Evolutionary conservation across 2,888 invertebrate genomes (phyloP).

Genomic region (Junonia oenone): DNA sequence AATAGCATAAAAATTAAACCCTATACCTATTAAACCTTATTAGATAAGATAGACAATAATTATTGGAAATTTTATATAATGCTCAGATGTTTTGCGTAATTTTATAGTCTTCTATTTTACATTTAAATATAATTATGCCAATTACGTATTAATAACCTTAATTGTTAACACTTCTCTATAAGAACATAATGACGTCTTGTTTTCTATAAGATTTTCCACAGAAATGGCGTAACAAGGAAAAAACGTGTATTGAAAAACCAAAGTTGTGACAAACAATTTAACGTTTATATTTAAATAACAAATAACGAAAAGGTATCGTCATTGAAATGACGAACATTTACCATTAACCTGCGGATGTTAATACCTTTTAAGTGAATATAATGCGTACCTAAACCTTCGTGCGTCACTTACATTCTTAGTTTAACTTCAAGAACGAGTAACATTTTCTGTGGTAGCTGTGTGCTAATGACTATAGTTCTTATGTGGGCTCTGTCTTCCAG

Average conservation of each 20-base stretch:
- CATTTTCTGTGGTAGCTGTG: not conserved
- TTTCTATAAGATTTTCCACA: not conserved
- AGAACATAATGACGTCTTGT: not conserved
- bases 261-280: not conserved
- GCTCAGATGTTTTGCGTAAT: not conserved
- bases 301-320: not conserved
- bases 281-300: not conserved
- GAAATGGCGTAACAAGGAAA: not conserved
- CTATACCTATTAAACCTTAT: too few species aligned
- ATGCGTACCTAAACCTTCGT: not conserved
- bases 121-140: conserved; percentile 1
- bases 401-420: not conserved
- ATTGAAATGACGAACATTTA: not conserved
- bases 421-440: not conserved
- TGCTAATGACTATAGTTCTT: not conserved
- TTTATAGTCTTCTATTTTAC: not conserved
- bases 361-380: not conserved
- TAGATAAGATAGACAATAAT: too few species aligned
- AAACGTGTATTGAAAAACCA: not conserved
- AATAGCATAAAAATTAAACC: too few species aligned
- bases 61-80: not conserved
- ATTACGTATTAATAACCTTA: not conserved
- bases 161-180: not conserved
- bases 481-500: not conserved
- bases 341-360: not conserved